Conservation (phyloP, 2,113 vertebrate genomes). For the Cebidichthys violaceus region DNA sequence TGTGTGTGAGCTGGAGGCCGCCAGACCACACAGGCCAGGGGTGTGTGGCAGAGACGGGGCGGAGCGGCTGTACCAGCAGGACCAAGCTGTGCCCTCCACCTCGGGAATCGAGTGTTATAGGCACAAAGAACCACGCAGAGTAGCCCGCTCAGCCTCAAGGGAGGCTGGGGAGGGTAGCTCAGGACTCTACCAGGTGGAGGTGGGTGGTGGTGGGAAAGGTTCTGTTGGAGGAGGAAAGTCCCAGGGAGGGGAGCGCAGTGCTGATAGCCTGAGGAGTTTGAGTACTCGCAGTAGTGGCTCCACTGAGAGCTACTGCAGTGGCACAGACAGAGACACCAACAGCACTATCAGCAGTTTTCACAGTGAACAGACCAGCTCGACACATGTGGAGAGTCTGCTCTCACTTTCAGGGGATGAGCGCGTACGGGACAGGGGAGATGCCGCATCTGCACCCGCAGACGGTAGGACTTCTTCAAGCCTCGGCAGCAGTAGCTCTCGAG, state of each 20-base stretch:
- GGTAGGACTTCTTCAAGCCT: conserved; percentile 88
- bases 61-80: conserved; percentile 86
- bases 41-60: conserved; percentile 85
- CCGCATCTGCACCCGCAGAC: conserved; percentile 74
- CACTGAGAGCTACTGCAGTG: conserved; percentile 97
- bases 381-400: conserved; percentile 93
- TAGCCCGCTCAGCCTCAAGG: conserved; percentile 79
- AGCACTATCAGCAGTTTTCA: conserved; percentile 97
- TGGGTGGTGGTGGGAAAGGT: conserved; percentile 70
- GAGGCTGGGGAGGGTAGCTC: conserved; percentile 81
- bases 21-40: conserved; percentile 86
- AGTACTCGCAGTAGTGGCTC: conserved; percentile 97
- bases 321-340: conserved; percentile 95
- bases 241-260: conserved; percentile 89
- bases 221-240: conserved; percentile 81
- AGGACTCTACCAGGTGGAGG: conserved; percentile 80
- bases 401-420: conserved; percentile 90
- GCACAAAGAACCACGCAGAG: conserved; percentile 80
- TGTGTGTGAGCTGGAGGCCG: conserved; percentile 93
- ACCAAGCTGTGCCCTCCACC: conserved; percentile 76
- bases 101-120: conserved; percentile 78
- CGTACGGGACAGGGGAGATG: conserved; percentile 80
- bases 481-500: conserved; percentile 72
- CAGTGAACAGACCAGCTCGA: conserved; percentile 97
- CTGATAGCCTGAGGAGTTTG: conserved; percentile 94